Evolutionary conservation across 23 tunicate species (phyloP), one percentile per base, ranked within the genome.

Genomic region (Clavelina lepadiformis): DNA sequence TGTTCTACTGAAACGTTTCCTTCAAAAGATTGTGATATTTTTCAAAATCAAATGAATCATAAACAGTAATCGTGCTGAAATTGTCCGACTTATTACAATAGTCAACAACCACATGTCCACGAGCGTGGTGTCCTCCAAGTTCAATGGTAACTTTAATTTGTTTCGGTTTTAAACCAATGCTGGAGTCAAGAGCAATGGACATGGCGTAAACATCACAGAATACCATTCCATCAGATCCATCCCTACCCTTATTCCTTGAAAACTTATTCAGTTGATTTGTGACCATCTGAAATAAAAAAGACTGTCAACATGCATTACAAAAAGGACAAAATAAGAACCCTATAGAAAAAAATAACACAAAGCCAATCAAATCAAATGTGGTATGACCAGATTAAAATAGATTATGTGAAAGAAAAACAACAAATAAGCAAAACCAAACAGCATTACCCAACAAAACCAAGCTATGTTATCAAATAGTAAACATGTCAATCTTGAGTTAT

Each of bases 121-220:
- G 35, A 13, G 67, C 52, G 46, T 37, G 73, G 45, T 35, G 33
- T 28, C 93, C 93, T n/a, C 64, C 73, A 2, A 71, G 22, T 30
- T 84, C 93, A 29, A 84, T 68, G 28, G 38, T 22, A 2, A 63
- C 74, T 25, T 55, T 27, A 1, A 37, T 23, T 1, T 31, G 11
- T 1, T 22, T 28, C 5, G 78, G 69, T 18, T 70, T 51, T 20
- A 20, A 4, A 2, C 68, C 83, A 69, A 66, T 60, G 21, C 15
- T 53, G 4, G 68, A 52, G 45, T 84, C 70, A 31, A 84, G 71
- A 8, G 76, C 93, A 36, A 71, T 38, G 2, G 82, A 67, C 93
- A 84, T 84, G 20, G 78, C 69, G 57, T 84, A 77, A 2, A 83
- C 72, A 77, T 84, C 93, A 71, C 93, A 84, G 22, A 76, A 33